These are phyloP conservation scores for Nymphalis c-album DNA, from an alignment of 2,888 invertebrate species.

Conservation along the genomic window DNA sequence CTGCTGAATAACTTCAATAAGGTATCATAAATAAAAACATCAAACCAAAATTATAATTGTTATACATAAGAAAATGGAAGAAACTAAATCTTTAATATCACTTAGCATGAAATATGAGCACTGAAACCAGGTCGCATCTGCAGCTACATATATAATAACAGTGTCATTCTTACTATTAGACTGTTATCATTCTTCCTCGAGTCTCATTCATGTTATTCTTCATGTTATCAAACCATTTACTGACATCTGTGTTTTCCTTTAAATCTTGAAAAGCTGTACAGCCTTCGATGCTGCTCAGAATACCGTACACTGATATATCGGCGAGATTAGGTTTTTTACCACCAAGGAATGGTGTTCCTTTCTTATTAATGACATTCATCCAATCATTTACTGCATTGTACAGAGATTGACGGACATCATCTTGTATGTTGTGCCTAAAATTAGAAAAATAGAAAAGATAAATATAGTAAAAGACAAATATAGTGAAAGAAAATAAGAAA, in stretches of 20 bases:
- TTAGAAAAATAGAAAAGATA: not conserved
- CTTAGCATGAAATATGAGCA: not conserved
- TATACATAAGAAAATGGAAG: not conserved
- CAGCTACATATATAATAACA: not conserved
- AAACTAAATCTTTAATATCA: not conserved
- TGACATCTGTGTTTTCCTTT: slow-evolving; percentile 86
- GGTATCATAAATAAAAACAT: not conserved
- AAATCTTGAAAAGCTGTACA: slow-evolving; percentile 94
- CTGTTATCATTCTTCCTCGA: slow-evolving; percentile 73
- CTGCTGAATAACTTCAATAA: no score
- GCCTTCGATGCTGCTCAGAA: slow-evolving; percentile 95
- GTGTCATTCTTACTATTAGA: slow-evolving; percentile 13
- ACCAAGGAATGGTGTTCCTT: slow-evolving; percentile 90
- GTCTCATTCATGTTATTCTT: slow-evolving; percentile 83
- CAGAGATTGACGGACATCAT: slow-evolving; percentile 93
- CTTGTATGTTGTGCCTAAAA: slow-evolving; percentile 88
- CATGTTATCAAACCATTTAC: slow-evolving; percentile 89
- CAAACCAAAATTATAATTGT: not conserved
- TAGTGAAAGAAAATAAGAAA: no score
- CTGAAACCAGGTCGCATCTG: slow-evolving; percentile 12
- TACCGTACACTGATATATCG: slow-evolving; percentile 95
- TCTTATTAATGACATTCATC: slow-evolving; percentile 85
- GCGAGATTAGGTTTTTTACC: slow-evolving; percentile 94
- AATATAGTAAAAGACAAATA: no score
- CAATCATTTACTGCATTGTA: slow-evolving; percentile 94